A percentile compares a stretch with the other conserved stretches of the same genome.
These are phyloP conservation scores for Andrena haemorrhoa DNA, from an alignment of 2,888 invertebrate species.

Conservation along the genomic window DNA sequence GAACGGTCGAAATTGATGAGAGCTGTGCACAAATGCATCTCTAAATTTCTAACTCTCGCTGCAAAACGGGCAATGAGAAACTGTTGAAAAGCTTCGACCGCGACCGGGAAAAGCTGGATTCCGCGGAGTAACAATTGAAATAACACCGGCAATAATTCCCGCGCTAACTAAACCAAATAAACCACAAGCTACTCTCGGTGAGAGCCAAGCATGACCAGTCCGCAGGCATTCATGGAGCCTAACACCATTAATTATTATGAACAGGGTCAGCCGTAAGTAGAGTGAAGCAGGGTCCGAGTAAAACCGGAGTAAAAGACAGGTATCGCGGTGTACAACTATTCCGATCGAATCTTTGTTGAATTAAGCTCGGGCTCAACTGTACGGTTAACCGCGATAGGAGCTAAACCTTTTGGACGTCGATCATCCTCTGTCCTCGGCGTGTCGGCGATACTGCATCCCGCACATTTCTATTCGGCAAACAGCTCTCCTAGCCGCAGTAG, in stretches of 20 bases:
- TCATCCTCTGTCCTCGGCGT: slow-evolving; percentile 46
- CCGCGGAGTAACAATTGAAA: background rate
- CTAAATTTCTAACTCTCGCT: too few species aligned
- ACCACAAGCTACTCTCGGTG: slow-evolving; percentile 29
- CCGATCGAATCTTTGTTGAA: slow-evolving; percentile 4
- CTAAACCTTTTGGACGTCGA: slow-evolving; percentile 48
- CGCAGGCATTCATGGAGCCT: slow-evolving; percentile 58
- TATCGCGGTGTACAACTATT: slow-evolving; percentile 10
- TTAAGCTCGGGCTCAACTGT: slow-evolving; percentile 3
- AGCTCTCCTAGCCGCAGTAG: background rate
- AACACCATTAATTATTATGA: slow-evolving; percentile 72
- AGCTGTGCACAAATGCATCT: too few species aligned
- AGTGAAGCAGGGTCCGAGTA: slow-evolving; percentile 65
- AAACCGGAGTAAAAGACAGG: slow-evolving; percentile 47
- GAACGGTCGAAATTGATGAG: too few species aligned
- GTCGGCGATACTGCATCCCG: slow-evolving; percentile 14
- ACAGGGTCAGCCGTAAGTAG: slow-evolving; percentile 74
- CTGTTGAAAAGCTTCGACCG: too few species aligned
- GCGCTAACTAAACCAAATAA: slow-evolving; percentile 30
- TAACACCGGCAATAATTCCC: slow-evolving; percentile 3
- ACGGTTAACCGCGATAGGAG: slow-evolving; percentile 9
- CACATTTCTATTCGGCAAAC: slow-evolving; percentile 28
- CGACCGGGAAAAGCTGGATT: background rate
- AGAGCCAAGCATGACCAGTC: slow-evolving; percentile 63
- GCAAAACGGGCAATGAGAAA: too few species aligned